Percentiles rank a stretch among this genome's conserved stretches.
These are phyloP conservation scores for Pycnomerus fuliginosus DNA, from an alignment of 2,888 invertebrate species.

Conservation along the genomic window DNA sequence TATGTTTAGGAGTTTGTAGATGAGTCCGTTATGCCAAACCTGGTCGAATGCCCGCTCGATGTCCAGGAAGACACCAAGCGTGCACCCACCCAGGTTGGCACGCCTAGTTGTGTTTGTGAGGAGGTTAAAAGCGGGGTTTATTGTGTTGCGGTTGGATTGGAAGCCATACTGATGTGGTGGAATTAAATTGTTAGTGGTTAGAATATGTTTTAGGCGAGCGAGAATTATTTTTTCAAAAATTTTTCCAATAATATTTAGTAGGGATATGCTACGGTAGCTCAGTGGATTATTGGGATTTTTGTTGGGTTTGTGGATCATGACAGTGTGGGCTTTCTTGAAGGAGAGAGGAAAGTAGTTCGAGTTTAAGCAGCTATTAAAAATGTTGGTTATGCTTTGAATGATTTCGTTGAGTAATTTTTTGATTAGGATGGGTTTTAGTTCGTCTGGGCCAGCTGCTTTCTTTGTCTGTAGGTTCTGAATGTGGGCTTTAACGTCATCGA, in stretches of 20 bases:
- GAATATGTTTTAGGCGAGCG: background rate
- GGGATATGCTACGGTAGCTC: conserved; percentile 3
- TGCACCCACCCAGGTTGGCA: conserved; percentile 3
- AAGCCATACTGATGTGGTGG: conserved; percentile 6
- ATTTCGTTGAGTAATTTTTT: too few species aligned
- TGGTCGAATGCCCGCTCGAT: conserved; percentile 11
- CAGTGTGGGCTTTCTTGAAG: background rate
- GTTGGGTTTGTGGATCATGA: conserved; percentile 5
- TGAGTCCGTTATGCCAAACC: conserved; percentile 29
- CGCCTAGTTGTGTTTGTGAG: background rate
- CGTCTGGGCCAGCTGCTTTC: too few species aligned
- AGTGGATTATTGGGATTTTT: conserved; percentile 1
- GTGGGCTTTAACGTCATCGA: too few species aligned
- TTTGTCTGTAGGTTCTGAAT: background rate
- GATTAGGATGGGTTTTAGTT: too few species aligned
- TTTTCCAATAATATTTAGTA: background rate
- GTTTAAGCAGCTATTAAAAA: conserved; percentile 1
- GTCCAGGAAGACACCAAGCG: conserved; percentile 26
- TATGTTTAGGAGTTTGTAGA: conserved; percentile 19
- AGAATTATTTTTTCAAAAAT: conserved; percentile 4
- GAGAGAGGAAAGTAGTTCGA: background rate
- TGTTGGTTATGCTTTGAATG: background rate
- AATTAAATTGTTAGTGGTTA: background rate
- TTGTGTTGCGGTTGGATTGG: background rate
- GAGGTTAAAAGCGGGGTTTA: background rate